Base-by-base conservation (phyloP, 2,888 invertebrate genomes). In the Nemapogon koenigi region DNA sequence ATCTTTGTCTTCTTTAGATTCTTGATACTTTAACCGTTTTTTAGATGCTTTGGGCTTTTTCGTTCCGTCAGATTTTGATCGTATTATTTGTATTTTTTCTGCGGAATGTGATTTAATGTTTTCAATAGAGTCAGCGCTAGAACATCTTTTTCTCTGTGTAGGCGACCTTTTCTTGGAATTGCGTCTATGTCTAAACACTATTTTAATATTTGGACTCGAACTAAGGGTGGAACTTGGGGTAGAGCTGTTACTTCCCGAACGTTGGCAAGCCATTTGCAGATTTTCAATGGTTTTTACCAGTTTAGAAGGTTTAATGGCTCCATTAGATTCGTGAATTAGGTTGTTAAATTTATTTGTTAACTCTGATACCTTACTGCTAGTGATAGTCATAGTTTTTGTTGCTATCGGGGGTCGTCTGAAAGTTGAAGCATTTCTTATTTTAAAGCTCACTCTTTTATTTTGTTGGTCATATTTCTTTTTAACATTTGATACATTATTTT, bases 291-390 rank as follows among this genome's bases (percentile, higher is more conserved):
- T 67, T 50, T 81, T 83, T 16, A 60, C 63, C 37, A 84, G 68
- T 58, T 83, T 83, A 3, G 82, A 73, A 52, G 83, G 82, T 45
- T 81, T 81, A 27, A 81, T 55, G 4, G 81, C 52, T 3, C 59
- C 59, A 30, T 58, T 58, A 46, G 72, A 66, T 46, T 81, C 80
- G 37, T 57, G 65, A 43, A 84, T 80, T 51, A 87, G 70, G 55
- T 85, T 83, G 54, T 89, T 88, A 51, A 87, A 89, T 53, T 87
- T 87, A 45, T 83, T 83, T 1, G 88, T 85, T 41, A 89, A 59
- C 55, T 85, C 83, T 32, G 87, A 84, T 22, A 89, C 89, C 58
- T 83, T 82, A 49, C 70, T 85, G 42, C 79, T 71, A 10, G 71
- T 62, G 44, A 81, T 66, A 4, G 79, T 75, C 56, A 81, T 66